phyloP scores from a whole-genome alignment of 2,113 vertebrate species.

The Amblyopsis rosae region DNA sequence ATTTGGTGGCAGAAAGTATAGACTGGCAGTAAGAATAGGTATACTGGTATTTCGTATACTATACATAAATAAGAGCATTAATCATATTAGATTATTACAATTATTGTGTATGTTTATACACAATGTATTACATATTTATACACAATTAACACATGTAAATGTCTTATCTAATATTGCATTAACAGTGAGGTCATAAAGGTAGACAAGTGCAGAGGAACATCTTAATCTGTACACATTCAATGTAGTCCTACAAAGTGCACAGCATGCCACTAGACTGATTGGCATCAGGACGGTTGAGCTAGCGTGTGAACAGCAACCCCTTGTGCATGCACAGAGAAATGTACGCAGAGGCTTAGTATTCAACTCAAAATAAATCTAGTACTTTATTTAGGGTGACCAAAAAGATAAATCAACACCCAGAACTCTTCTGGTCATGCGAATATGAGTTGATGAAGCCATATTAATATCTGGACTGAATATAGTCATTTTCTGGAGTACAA shows the following conservation, averaged over 20 bases:
- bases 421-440: conserved; percentile 7
- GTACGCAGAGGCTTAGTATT: not conserved
- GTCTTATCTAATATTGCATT: conserved; percentile 22
- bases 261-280: conserved; percentile 22
- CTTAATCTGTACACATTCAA: too few relatives aligned
- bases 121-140: conserved; percentile 1
- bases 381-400: conserved; percentile 18
- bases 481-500: not conserved
- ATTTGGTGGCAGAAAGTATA: too few relatives aligned
- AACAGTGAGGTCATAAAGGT: conserved; percentile 9
- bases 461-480: conserved; percentile 3
- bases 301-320: conserved; percentile 61
- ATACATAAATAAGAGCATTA: too few relatives aligned
- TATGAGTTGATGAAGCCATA: conserved; percentile 19
- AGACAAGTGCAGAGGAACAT: too few relatives aligned
- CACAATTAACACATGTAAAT: conserved; percentile 36
- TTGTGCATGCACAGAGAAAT: conserved; percentile 50
- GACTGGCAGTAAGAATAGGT: too few relatives aligned
- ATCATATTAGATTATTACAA: too few relatives aligned
- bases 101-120: too few relatives aligned
- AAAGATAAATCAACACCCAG: conserved; percentile 17
- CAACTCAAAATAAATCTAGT: not conserved
- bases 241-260: too few relatives aligned
- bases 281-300: conserved; percentile 1
- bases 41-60: too few relatives aligned